A percentile compares a stretch with the other conserved stretches of the same genome.
Evolutionary conservation across 2,888 invertebrate genomes (phyloP).

Genomic region (Bugulina stolonifera): DNA sequence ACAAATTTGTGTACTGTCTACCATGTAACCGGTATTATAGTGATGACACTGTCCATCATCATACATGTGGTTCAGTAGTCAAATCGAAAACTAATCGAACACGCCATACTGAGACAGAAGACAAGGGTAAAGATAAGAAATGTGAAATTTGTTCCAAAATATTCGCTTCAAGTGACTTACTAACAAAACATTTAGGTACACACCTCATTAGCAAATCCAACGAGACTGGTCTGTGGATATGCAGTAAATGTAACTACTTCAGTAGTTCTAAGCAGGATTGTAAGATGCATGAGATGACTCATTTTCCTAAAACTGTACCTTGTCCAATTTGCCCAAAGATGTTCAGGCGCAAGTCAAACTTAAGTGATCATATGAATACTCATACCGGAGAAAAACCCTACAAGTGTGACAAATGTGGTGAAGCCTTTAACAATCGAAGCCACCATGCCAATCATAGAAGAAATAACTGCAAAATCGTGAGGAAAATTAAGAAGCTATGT

Average conservation of each 20-base stretch:
- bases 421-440: neutral
- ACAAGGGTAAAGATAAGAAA: too few relatives aligned
- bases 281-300: neutral
- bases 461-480: neutral
- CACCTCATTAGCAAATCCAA: neutral
- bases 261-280: neutral
- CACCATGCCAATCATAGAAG: neutral
- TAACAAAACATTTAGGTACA: neutral
- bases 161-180: too few relatives aligned
- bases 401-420: neutral
- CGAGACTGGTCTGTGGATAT: neutral
- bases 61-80: too few relatives aligned
- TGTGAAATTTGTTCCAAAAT: too few relatives aligned
- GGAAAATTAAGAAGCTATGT: neutral
- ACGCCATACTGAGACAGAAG: too few relatives aligned
- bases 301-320: neutral
- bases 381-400: neutral
- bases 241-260: neutral
- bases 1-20: too few relatives aligned
- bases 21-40: too few relatives aligned
- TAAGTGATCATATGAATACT: neutral
- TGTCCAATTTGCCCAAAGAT: neutral
- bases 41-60: too few relatives aligned
- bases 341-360: neutral
- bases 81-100: too few relatives aligned